These are phyloP conservation scores for Telenomus remus DNA, from an alignment of 1,140 invertebrate species.

Conservation along the genomic window DNA sequence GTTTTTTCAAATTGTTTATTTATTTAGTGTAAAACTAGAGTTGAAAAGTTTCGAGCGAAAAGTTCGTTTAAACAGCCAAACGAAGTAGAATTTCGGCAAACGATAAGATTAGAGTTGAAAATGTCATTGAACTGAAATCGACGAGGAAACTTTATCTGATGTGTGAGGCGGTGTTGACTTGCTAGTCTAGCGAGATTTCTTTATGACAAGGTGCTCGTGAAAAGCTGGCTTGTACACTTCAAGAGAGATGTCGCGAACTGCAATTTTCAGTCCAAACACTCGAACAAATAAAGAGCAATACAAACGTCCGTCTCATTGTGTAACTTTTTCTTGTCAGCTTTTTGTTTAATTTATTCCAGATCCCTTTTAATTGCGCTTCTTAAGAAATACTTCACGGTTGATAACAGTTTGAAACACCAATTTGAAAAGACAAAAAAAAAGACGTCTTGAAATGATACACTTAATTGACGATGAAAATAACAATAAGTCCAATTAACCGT, in stretches of 20 bases:
- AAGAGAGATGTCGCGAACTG: conserved; percentile 22
- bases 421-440: too few relatives aligned
- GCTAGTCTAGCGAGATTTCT: conserved; percentile 60
- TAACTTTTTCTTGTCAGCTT: neutral
- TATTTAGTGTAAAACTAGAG: too few relatives aligned
- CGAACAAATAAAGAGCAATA: neutral
- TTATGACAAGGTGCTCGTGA: conserved; percentile 47
- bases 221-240: conserved; percentile 60
- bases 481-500: too few relatives aligned
- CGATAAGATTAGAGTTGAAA: conserved; percentile 11
- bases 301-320: neutral
- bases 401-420: too few relatives aligned
- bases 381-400: too few relatives aligned
- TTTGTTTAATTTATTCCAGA: too few relatives aligned
- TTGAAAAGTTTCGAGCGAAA: neutral
- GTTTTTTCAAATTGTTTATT: too few relatives aligned
- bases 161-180: conserved; percentile 50
- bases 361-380: too few relatives aligned
- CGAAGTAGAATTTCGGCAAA: too few relatives aligned
- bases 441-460: too few relatives aligned
- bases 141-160: conserved; percentile 6
- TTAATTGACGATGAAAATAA: too few relatives aligned
- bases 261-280: conserved; percentile 25
- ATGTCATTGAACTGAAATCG: conserved; percentile 26
- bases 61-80: too few relatives aligned